Evolutionary conservation across 64 coral and sea anemone genomes (phyloP).

Genomic region (Hydrozoanthus tunicans): DNA sequence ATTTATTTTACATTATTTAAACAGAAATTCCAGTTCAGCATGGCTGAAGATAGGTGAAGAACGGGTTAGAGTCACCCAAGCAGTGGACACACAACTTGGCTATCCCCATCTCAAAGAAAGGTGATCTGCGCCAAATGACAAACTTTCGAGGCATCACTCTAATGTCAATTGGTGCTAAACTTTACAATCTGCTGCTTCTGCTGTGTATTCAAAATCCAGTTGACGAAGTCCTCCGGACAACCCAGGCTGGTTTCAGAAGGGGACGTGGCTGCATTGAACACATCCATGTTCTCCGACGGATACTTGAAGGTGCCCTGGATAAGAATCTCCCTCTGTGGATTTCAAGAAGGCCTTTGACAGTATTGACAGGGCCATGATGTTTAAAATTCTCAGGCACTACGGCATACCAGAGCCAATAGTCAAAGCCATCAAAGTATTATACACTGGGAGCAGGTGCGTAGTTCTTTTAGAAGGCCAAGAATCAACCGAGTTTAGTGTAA

Average conservation of each 20-base stretch:
- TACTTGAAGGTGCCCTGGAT: no score
- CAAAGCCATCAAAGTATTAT: constrained; percentile 19
- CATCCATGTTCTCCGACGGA: no score
- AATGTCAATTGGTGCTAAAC: constrained; percentile 35
- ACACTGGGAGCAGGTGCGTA: no score
- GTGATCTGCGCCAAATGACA: constrained; percentile 8
- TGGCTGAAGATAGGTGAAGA: neutral
- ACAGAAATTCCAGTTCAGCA: no score
- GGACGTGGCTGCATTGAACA: no score
- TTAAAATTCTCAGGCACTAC: neutral
- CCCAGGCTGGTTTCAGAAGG: neutral
- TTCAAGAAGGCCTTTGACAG: no score
- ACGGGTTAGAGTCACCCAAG: neutral
- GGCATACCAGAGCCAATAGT: constrained; percentile 6
- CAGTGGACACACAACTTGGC: neutral
- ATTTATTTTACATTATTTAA: no score
- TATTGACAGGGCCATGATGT: no score
- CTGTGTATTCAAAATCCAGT: constrained; percentile 7
- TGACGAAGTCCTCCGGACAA: neutral
- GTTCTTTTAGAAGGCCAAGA: no score
- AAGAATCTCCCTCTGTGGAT: no score
- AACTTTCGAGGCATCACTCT: constrained; percentile 43
- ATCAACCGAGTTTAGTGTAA: no score
- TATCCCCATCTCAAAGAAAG: neutral
- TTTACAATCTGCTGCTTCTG: constrained; percentile 8